Evolutionary conservation across 2,888 invertebrate species (phyloP), one percentile per base, ranked within the genome.

Genomic region (Enchytraeus crypticus): DNA sequence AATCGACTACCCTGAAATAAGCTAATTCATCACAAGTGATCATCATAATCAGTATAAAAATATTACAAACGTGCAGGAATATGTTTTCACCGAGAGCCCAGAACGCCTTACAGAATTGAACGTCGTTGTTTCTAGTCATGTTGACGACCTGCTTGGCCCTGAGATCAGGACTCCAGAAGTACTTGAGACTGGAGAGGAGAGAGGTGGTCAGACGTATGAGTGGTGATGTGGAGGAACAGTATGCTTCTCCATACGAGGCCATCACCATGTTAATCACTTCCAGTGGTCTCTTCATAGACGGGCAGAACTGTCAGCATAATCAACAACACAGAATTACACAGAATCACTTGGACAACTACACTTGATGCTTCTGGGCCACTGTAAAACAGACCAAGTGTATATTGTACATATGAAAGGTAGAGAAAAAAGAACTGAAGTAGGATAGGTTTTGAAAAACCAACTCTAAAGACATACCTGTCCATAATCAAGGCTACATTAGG

Each of bases 31-130:
- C n/a, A n/a, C n/a, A n/a, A n/a, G n/a, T n/a, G n/a, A n/a, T n/a
- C n/a, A n/a, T n/a, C n/a, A n/a, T n/a, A n/a, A n/a, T n/a, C n/a
- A n/a, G n/a, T n/a, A 11, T 38, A 11, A 18, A 38, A 38, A 29
- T 4, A 30, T 53, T 46, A 71, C 75, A 76, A 71, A 83, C 84
- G 80, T 76, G 76, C 66, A 81, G 74, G 27, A 81, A 62, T 29
- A 73, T 73, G 27, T 79, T 81, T 73, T 87, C 87, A 61, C 84
- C 83, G 5, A 87, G 80, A 57, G 83, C 81, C 87, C 87, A 87
- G 73, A 87, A 87, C n/a, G 85, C 81, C 79, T 97, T 93, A 79
- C 95, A 93, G 80, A 98, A 97, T 71, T 90, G 87, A 1, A 96
- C 87, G 74, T 89, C 90, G 2, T 92, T 90, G 72, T 90, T 88